Evolutionary conservation across 1,140 invertebrate species (phyloP), one percentile per base, ranked within the genome.

Genomic region (Papilio glaucus): DNA sequence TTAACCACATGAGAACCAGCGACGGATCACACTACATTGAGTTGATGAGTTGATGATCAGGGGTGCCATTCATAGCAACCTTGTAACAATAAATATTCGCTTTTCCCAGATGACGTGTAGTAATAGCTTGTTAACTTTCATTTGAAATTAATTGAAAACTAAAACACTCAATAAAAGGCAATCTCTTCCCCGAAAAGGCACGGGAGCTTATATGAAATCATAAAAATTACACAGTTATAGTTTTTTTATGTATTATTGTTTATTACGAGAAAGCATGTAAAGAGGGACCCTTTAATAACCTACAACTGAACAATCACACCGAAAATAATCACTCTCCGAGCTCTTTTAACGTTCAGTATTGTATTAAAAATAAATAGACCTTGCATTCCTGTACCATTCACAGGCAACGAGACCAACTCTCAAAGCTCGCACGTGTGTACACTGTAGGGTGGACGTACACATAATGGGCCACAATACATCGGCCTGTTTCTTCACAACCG

Each of bases 341-440:
- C 33, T 49, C 65, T 49, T 68, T 69, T 26, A 53, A 33, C 45
- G n/a, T 69, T 69, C 33, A 0, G 67, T 69, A 69, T 69, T 69
- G 21, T 57, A 69, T 69, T 49, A 53, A 53, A 69, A 69, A 69
- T 69, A 69, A 68, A 69, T 62, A 62, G 61, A 49, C 41, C 45
- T 69, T 69, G 67, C 67, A 69, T 69, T 49, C 67, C 42, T 69
- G 24, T 45, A 45, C 67, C 67, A 69, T 69, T 69, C 67, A 69
- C 67, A 53, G 62, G 62, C 62, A 41, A 37, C 26, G 42, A 29
- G 65, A 69, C 18, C 41, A 13, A 49, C 42, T 69, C 42, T 42
- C 41, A 3, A n/a, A 13, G 39, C 73, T 77, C 81, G 84, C 84
- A 86, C 84, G 84, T 86, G 84, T 86, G 73, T 77, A 75, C 74